Evolutionary conservation across 2,888 invertebrate species (phyloP), one percentile per base, ranked within the genome.

Genomic region (Cotesia congregata): DNA sequence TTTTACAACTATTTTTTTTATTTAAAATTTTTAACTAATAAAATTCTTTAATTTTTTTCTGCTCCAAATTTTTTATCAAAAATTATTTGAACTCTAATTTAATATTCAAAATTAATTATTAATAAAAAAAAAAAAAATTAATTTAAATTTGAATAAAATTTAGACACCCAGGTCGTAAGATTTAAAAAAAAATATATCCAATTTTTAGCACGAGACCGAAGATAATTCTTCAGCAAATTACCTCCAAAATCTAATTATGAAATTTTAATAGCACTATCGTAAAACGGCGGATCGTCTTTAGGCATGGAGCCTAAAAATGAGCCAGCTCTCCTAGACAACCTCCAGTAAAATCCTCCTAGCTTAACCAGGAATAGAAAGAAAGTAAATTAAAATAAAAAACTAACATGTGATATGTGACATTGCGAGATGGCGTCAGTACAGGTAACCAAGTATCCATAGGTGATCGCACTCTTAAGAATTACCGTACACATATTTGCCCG

Each of bases 241-340:
- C 85, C 86, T 88, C 83, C 86, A 80, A 88, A 88, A 89, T 88
- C 88, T 89, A 89, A 89, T 89, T 89, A 89, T 84, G 83, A 88
- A 86, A 89, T 87, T 87, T 89, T 88, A 88, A 89, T 88, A 89
- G 87, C 86, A 87, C 88, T 84, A 88, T 89, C 89, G 89, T 89
- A 89, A 89, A 89, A 88, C 85, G 82, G 82, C 79, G 82, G 83
- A 84, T 50, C 9, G 6, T 50, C 50, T 50, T 12, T 4, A 7
- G 1, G 12, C 12, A 7, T 9, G 30, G n/a, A 5, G 1, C 39
- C 20, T 5, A 50, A 7, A 68, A 67, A 68, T 50, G 3, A 40
- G 17, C 17, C 6, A 40, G 17, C 30, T 30, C 30, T 30, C 67
- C n/a, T 17, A n/a, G 20, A 7, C 41, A 40, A 68, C 17, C 20